A percentile compares a stretch with the other conserved stretches of the same genome.
Conservation (phyloP, 2,888 invertebrate genomes). For the Rhodophaea formosa region DNA sequence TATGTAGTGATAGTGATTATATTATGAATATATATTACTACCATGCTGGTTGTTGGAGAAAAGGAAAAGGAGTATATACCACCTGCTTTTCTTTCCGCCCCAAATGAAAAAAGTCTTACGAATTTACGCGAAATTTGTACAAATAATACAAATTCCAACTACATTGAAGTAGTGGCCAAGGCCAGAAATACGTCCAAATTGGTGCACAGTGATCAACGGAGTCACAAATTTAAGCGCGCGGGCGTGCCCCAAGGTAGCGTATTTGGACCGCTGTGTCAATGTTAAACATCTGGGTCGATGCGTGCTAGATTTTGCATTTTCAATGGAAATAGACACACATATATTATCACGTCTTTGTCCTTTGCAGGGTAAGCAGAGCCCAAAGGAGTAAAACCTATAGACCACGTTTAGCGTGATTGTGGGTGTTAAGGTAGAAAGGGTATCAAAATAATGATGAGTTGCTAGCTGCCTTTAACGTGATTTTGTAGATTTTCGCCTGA, state of each 20-base stretch:
- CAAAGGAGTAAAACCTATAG: too few species aligned
- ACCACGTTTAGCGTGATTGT: too few species aligned
- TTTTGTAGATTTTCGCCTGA: too few species aligned
- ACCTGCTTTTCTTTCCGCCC: not conserved
- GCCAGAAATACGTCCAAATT: conserved; percentile 32
- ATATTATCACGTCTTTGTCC: too few species aligned
- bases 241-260: conserved; percentile 37
- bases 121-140: not conserved
- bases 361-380: too few species aligned
- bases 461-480: too few species aligned
- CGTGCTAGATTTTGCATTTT: conserved; percentile 17
- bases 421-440: too few species aligned
- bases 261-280: conserved; percentile 49
- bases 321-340: too few species aligned
- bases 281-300: conserved; percentile 41
- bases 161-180: not conserved
- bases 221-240: conserved; percentile 36
- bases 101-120: too few species aligned
- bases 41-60: not conserved
- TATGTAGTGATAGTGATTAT: too few species aligned
- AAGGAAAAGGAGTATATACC: too few species aligned
- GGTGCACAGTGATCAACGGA: conserved; percentile 38
- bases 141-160: not conserved
- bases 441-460: too few species aligned
- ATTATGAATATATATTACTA: not conserved